Base-by-base conservation (phyloP, 1,140 invertebrate species). In the Andricus grossulariae region DNA sequence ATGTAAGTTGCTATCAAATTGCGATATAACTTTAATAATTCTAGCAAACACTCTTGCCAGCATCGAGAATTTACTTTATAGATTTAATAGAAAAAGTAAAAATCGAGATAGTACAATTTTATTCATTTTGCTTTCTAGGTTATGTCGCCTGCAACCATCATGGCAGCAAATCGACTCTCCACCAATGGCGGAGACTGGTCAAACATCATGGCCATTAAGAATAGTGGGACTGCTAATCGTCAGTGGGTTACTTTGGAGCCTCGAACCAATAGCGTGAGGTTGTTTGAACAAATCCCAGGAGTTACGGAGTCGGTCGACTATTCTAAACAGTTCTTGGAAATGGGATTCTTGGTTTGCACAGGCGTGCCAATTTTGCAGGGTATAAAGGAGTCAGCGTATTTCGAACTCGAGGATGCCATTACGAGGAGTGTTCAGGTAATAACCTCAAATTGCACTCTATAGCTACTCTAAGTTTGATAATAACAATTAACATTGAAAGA, bases 161-260 rank as follows among this genome's bases (percentile, higher is more conserved):
- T 97, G 92, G 94, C 97, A 12, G 96, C 97, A 4, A 98, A 98
- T 91, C 93, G 96, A 77, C 91, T 99, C 45, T 94, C 97, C 0
- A 92, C 88, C 1, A 93, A 93, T 84, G 95, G 96, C 3, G 89
- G 92, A 45, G 91, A 93, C 7, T 99, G 97, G 98, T 93, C 94
- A 0, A 90, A 91, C 6, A 87, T 92, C 0, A 89, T 96, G 50
- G 91, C 92, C 0, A 85, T 89, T 2, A 94, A 94, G 87, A 97
- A 97, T 90, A 96, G 95, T 76, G 96, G 95, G 10, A 97, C 96
- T 45, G 96, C 97, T 74, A 96, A 95, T 85, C 97, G 97, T 82
- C 96, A 98, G 87, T 99, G 97, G 97, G 94, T 97, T 78, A 91
- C 96, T 11, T 92, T 97, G 0, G 95, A 98, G 94, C 92, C 93